phyloP scores from a whole-genome alignment of 1,140 invertebrate species.

The Maniola jurtina region DNA sequence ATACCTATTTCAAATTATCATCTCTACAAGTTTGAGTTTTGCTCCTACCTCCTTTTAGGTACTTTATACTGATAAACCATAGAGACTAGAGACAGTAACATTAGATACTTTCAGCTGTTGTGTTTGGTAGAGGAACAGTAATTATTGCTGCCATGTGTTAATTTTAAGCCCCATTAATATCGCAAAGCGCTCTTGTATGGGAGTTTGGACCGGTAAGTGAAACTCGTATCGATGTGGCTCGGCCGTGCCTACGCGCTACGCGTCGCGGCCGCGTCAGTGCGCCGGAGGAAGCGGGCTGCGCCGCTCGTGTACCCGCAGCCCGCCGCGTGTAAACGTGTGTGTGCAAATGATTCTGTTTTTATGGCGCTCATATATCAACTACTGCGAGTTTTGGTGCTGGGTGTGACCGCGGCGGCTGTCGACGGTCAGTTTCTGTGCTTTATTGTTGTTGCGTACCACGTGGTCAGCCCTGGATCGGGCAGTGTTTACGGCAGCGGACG shows the following conservation, averaged over 20 bases:
- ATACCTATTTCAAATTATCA: too few relatives aligned
- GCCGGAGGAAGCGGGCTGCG: constrained; percentile 72
- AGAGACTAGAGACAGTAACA: too few relatives aligned
- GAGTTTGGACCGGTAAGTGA: not conserved
- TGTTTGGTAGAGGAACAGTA: not conserved
- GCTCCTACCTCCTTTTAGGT: too few relatives aligned
- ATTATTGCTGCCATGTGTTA: not conserved
- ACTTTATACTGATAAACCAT: too few relatives aligned
- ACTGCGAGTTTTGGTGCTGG: constrained; percentile 71
- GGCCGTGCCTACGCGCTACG: constrained; percentile 16
- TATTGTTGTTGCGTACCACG: constrained; percentile 54
- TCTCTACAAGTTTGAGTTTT: too few relatives aligned
- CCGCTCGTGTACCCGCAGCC: constrained; percentile 63
- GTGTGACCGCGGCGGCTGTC: constrained; percentile 68
- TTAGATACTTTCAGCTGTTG: too few relatives aligned
- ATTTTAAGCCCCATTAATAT: not conserved
- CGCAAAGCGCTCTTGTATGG: not conserved
- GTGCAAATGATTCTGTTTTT: constrained; percentile 76
- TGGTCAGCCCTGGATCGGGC: constrained; percentile 51
- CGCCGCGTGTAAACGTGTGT: constrained; percentile 58
- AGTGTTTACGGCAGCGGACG: constrained; percentile 67
- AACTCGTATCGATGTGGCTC: constrained; percentile 17
- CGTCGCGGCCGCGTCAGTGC: constrained; percentile 51
- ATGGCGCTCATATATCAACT: constrained; percentile 69
- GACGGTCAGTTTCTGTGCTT: constrained; percentile 62